These are phyloP conservation scores for Leptobrachium leishanense DNA, from an alignment of 2,113 vertebrate genomes.

Conservation along the genomic window DNA sequence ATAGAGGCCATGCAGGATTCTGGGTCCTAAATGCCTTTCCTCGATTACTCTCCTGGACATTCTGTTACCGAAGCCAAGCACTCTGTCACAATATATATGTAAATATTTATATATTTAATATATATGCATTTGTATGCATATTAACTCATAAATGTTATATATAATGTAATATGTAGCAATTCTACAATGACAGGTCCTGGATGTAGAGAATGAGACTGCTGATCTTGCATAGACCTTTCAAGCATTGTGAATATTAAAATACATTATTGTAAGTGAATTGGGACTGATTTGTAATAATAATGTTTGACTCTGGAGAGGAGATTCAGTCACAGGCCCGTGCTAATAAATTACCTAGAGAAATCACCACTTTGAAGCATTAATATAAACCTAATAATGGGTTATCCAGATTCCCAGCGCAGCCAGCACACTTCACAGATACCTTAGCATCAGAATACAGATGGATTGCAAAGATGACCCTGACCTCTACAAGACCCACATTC, in stretches of 20 bases:
- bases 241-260: background rate
- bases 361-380: background rate
- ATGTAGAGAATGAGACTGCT: too few relatives aligned
- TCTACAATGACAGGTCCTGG: too few relatives aligned
- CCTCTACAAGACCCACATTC: slow-evolving; percentile 86
- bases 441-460: slow-evolving; percentile 73
- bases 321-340: background rate
- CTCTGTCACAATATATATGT: too few relatives aligned
- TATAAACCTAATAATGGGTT: slow-evolving; percentile 75
- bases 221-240: too few relatives aligned
- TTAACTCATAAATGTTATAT: too few relatives aligned
- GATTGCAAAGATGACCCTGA: slow-evolving; percentile 79
- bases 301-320: background rate
- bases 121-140: too few relatives aligned
- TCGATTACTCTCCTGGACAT: too few relatives aligned
- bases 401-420: slow-evolving; percentile 80
- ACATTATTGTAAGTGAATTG: background rate
- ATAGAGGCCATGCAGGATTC: too few relatives aligned
- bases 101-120: too few relatives aligned
- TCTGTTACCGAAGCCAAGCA: too few relatives aligned
- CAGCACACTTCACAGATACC: slow-evolving; percentile 66
- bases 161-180: too few relatives aligned
- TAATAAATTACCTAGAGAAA: background rate
- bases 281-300: background rate
- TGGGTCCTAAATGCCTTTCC: too few relatives aligned